Evolutionary conservation across 2,797 vertebrate species (phyloP).

Genomic region (Moxostoma hubbsi): DNA sequence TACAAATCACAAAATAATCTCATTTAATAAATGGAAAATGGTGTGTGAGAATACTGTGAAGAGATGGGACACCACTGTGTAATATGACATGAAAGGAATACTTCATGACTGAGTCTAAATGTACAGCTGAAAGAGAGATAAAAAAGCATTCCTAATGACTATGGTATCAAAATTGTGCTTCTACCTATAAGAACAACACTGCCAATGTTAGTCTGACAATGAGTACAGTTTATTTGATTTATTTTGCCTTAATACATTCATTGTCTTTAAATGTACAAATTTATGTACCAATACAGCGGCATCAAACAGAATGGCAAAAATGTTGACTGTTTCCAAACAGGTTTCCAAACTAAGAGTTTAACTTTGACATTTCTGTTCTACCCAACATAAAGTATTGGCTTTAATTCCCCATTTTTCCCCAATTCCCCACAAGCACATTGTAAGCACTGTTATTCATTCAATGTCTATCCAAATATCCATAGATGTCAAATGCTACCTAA

Average conservation of each 20-base stretch:
- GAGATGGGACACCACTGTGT: conserved; percentile 14
- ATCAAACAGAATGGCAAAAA: too few relatives aligned
- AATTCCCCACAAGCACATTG: neutral
- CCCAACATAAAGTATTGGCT: too few relatives aligned
- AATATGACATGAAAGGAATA: conserved; percentile 32
- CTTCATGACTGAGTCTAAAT: conserved; percentile 16
- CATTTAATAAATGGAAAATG: conserved; percentile 17
- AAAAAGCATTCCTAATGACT: neutral
- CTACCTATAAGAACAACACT: neutral
- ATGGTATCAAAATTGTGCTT: neutral
- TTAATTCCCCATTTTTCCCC: too few relatives aligned
- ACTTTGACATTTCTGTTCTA: too few relatives aligned
- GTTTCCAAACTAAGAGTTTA: too few relatives aligned
- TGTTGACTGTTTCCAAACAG: too few relatives aligned
- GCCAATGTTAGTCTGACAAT: conserved; percentile 10
- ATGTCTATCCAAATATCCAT: neutral
- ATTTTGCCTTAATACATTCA: neutral
- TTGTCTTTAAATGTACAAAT: too few relatives aligned
- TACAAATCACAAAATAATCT: conserved; percentile 9
- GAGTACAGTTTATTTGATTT: neutral
- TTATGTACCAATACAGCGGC: too few relatives aligned
- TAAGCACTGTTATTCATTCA: neutral
- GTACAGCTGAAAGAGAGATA: neutral
- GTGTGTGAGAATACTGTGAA: conserved; percentile 2
- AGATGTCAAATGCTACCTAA: conserved; percentile 17